Percentiles rank a stretch among this genome's conserved stretches.
These are phyloP conservation scores for Remorina albescens DNA, from an alignment of 2,797 vertebrate genomes.

Conservation along the genomic window DNA sequence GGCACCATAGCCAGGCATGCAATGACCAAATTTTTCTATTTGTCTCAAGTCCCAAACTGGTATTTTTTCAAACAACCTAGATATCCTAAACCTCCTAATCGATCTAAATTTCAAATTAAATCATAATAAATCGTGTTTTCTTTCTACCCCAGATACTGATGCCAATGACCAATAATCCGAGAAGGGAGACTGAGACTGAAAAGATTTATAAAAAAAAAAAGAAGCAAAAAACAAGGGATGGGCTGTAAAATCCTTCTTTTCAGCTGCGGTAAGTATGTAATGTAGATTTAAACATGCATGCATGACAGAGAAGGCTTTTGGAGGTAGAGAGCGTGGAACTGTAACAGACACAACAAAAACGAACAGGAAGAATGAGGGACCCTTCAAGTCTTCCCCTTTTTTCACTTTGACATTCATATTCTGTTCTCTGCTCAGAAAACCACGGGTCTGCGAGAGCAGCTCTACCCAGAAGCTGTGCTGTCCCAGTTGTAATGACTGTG, in stretches of 20 bases:
- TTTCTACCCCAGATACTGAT: neutral
- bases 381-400: constrained; percentile 24
- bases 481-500: constrained; percentile 51
- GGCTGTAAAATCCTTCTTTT: constrained; percentile 29
- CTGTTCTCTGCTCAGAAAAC: constrained; percentile 28
- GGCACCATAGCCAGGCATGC: neutral
- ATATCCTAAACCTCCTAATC: neutral
- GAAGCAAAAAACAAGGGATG: constrained; percentile 22
- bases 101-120: constrained; percentile 1
- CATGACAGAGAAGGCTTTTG: constrained; percentile 18
- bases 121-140: neutral
- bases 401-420: constrained; percentile 49
- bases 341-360: constrained; percentile 41
- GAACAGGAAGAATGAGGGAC: constrained; percentile 20
- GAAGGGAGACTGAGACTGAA: constrained; percentile 38
- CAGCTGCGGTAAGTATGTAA: constrained; percentile 34
- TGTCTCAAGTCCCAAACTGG: neutral
- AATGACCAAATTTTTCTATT: neutral
- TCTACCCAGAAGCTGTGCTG: constrained; percentile 45
- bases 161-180: constrained; percentile 1
- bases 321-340: constrained; percentile 32
- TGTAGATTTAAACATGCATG: constrained; percentile 47
- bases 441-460: constrained; percentile 26
- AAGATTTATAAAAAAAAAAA: constrained; percentile 33
- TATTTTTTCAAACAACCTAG: neutral